A percentile compares a stretch with the other conserved stretches of the same genome.
Conservation (phyloP, 2,113 vertebrate genomes). For the Tauraco erythrolophus region DNA sequence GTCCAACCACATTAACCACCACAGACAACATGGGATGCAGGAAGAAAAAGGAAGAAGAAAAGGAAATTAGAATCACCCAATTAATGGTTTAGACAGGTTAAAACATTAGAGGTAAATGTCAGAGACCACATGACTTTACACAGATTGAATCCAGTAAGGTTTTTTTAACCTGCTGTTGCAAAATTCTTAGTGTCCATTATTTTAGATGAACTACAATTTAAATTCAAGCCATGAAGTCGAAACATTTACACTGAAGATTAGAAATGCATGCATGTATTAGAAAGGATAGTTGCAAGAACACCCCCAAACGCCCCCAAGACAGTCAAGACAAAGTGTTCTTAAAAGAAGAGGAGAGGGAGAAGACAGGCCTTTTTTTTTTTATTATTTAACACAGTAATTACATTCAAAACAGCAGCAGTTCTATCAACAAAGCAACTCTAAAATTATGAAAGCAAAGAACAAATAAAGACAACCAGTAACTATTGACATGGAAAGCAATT, state of each 20-base stretch:
- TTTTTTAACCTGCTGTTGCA: neutral
- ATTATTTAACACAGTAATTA: neutral
- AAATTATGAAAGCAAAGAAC: neutral
- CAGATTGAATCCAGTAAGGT: neutral
- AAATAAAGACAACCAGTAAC: neutral
- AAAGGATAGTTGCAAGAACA: slow-evolving; percentile 36
- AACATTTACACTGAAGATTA: slow-evolving; percentile 62
- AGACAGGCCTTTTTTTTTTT: neutral
- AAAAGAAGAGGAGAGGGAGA: neutral
- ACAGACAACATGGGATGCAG: slow-evolving; percentile 89
- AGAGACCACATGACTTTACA: slow-evolving; percentile 53
- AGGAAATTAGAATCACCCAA: slow-evolving; percentile 86
- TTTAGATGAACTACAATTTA: neutral
- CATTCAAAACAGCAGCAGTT: neutral
- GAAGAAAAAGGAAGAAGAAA: slow-evolving; percentile 91
- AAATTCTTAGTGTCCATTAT: neutral
- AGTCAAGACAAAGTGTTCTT: slow-evolving; percentile 47
- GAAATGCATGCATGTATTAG: slow-evolving; percentile 57
- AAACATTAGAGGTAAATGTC: slow-evolving; percentile 70
- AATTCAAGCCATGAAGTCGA: slow-evolving; percentile 60
- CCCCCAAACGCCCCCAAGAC: slow-evolving; percentile 6
- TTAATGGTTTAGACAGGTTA: slow-evolving; percentile 78
- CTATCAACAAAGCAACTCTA: neutral
- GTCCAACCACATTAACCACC: slow-evolving; percentile 91
- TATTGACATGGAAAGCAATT: neutral